Conservation (phyloP, 2,888 invertebrate species). For the Kuschelorhynchus macadamiae region DNA sequence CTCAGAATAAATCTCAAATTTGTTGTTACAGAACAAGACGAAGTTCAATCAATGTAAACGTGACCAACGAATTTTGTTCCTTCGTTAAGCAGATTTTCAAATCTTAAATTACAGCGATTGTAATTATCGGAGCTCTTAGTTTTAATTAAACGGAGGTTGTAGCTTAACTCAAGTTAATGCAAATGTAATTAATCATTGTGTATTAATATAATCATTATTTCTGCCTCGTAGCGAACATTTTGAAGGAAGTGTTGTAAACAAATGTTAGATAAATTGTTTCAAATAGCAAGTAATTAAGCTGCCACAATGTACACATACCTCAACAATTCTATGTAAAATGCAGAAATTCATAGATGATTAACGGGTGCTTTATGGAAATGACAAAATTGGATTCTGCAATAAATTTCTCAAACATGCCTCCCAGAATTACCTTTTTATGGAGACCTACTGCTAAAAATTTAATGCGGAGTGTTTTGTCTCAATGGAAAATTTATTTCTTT, state of each 20-base stretch:
- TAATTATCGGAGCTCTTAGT: too few species aligned
- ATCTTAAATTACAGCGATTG: too few species aligned
- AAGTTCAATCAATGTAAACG: too few species aligned
- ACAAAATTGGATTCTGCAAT: slow-evolving; percentile 33
- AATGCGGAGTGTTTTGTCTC: slow-evolving; percentile 14
- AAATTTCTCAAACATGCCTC: slow-evolving; percentile 26
- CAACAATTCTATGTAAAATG: slow-evolving; percentile 30
- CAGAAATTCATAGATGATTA: slow-evolving; percentile 36
- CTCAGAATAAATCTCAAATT: too few species aligned
- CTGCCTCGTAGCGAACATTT: too few species aligned
- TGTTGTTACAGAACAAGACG: too few species aligned
- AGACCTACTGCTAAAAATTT: slow-evolving; percentile 30
- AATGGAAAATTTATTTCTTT: slow-evolving; percentile 5
- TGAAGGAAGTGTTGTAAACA: slow-evolving; percentile 22
- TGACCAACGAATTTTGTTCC: too few species aligned
- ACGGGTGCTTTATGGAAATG: slow-evolving; percentile 37
- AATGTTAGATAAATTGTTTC: slow-evolving; percentile 29
- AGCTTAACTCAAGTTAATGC: too few species aligned
- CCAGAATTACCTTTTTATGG: slow-evolving; percentile 26
- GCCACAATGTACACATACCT: slow-evolving; percentile 38
- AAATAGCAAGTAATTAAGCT: slow-evolving; percentile 29
- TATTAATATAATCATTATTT: too few species aligned
- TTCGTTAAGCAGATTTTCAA: too few species aligned
- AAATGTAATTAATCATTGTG: too few species aligned
- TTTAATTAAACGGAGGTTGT: too few species aligned